Evolutionary conservation across 2,888 invertebrate genomes (phyloP).

Genomic region (Chirona hameri): DNA sequence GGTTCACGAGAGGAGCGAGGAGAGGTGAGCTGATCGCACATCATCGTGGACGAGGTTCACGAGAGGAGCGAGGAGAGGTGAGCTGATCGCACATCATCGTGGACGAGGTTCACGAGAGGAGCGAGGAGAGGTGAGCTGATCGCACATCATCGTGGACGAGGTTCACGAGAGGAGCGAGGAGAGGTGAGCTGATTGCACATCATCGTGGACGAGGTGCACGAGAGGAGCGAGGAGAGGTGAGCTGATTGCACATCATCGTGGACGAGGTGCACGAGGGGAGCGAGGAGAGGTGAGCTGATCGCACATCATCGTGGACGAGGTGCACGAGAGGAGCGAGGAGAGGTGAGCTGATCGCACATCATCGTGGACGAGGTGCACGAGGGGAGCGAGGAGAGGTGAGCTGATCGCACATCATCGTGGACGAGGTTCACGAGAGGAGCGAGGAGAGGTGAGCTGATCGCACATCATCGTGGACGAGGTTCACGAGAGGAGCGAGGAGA

Average conservation of each 20-base stretch:
- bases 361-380: slow-evolving; percentile 92
- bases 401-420: slow-evolving; percentile 79
- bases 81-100: slow-evolving; percentile 75
- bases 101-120: slow-evolving; percentile 91
- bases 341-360: slow-evolving; percentile 72
- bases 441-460: slow-evolving; percentile 73
- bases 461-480: slow-evolving; percentile 88
- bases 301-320: slow-evolving; percentile 84
- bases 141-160: slow-evolving; percentile 84
- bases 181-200: slow-evolving; percentile 72
- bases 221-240: slow-evolving; percentile 77
- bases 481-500: slow-evolving; percentile 85
- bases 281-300: slow-evolving; percentile 73
- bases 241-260: slow-evolving; percentile 74
- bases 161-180: slow-evolving; percentile 89
- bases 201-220: slow-evolving; percentile 89
- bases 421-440: slow-evolving; percentile 90
- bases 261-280: slow-evolving; percentile 93
- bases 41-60: slow-evolving; percentile 88
- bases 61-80: slow-evolving; percentile 81
- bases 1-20: slow-evolving; percentile 86
- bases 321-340: slow-evolving; percentile 86
- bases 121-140: slow-evolving; percentile 72
- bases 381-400: slow-evolving; percentile 73
- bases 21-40: slow-evolving; percentile 73